These are phyloP conservation scores for Epinephelus lanceolatus DNA, from an alignment of 2,113 vertebrate genomes.

Conservation along the genomic window DNA sequence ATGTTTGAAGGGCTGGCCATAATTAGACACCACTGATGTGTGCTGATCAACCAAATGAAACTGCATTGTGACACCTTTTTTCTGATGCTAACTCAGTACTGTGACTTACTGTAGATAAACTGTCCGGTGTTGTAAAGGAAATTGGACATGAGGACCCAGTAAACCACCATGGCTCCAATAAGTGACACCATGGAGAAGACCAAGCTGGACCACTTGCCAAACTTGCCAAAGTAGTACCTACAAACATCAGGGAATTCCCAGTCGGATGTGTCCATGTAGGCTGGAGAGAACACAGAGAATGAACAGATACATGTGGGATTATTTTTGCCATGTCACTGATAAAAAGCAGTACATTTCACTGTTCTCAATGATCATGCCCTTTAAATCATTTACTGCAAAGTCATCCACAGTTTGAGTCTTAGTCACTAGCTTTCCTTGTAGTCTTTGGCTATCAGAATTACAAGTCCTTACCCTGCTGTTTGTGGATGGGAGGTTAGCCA, in stretches of 20 bases:
- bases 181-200: conserved; percentile 95
- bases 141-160: conserved; percentile 99
- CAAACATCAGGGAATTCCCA: conserved; percentile 99
- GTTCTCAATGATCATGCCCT: background rate
- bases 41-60: background rate
- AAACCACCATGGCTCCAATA: conserved; percentile 97
- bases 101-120: conserved; percentile 95
- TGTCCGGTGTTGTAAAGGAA: conserved; percentile 96
- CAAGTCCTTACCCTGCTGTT: background rate
- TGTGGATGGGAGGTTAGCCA: background rate
- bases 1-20: no score
- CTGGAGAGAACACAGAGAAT: conserved; percentile 73
- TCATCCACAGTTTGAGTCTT: background rate
- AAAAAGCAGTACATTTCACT: background rate
- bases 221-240: conserved; percentile 93
- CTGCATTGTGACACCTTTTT: background rate
- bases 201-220: conserved; percentile 95
- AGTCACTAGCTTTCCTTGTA: background rate
- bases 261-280: conserved; percentile 87
- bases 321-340: background rate
- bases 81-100: background rate
- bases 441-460: background rate
- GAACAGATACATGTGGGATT: background rate
- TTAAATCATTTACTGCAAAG: background rate
- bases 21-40: background rate